These are phyloP conservation scores for Himalopsyche kuldschensis DNA, from an alignment of 2,888 invertebrate species.

Conservation along the genomic window DNA sequence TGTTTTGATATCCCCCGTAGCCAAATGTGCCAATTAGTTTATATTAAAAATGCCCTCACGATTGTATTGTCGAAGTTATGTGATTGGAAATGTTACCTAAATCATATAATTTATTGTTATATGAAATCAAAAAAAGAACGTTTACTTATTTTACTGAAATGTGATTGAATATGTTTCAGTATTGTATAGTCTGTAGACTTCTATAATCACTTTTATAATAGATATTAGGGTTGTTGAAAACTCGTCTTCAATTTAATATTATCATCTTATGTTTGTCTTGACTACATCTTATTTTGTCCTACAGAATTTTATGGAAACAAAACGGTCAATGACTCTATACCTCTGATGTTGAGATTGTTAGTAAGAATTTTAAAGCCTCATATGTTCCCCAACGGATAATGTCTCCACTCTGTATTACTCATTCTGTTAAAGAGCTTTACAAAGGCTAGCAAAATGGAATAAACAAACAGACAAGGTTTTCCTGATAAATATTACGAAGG, in stretches of 20 bases:
- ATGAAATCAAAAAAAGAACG: too few relatives aligned
- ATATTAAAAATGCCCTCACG: too few relatives aligned
- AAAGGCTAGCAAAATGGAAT: neutral
- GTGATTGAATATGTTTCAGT: neutral
- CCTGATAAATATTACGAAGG: neutral
- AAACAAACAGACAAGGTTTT: neutral
- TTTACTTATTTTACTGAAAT: neutral
- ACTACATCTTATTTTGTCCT: neutral
- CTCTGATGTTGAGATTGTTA: neutral
- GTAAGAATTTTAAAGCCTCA: neutral
- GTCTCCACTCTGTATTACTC: neutral
- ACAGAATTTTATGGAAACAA: neutral
- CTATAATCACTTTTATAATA: neutral
- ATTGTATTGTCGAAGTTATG: too few relatives aligned
- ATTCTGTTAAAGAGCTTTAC: neutral
- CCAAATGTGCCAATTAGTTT: too few relatives aligned
- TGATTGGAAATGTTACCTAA: too few relatives aligned
- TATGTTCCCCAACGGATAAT: neutral
- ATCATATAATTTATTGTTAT: too few relatives aligned
- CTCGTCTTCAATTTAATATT: neutral
- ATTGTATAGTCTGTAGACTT: neutral
- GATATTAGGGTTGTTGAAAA: neutral
- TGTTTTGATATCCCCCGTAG: too few relatives aligned
- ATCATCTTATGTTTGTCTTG: neutral
- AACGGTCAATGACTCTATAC: neutral